These are phyloP conservation scores for Melinaea menophilus DNA, from an alignment of 2,888 invertebrate species.

Conservation along the genomic window DNA sequence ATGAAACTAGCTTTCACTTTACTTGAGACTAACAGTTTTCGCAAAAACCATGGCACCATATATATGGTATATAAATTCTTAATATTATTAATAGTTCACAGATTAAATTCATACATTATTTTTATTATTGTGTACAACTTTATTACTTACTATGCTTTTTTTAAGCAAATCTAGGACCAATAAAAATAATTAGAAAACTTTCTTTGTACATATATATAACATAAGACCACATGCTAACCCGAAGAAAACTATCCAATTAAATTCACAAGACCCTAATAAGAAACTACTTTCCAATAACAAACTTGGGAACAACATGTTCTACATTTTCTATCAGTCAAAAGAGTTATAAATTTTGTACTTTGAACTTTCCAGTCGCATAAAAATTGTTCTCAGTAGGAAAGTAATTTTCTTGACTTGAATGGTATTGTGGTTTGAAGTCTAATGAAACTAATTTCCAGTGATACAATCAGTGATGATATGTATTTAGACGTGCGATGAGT, in stretches of 20 bases:
- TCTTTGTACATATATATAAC: not conserved
- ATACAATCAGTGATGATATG: constrained; percentile 43
- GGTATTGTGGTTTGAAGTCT: constrained; percentile 42
- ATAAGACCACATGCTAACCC: not conserved
- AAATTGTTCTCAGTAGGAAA: constrained; percentile 38
- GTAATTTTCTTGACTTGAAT: constrained; percentile 41
- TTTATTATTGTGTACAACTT: too few species aligned
- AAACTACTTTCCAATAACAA: constrained; percentile 15
- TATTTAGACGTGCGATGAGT: constrained; percentile 29
- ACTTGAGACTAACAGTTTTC: too few species aligned
- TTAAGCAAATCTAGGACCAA: too few species aligned
- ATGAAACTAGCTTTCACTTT: too few species aligned
- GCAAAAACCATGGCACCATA: too few species aligned
- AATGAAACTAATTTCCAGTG: constrained; percentile 58
- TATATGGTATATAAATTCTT: too few species aligned
- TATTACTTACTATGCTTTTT: too few species aligned
- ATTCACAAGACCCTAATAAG: constrained; percentile 9
- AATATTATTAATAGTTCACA: too few species aligned
- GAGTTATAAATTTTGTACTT: constrained; percentile 11
- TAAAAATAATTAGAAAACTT: not conserved
- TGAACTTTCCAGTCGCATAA: constrained; percentile 33
- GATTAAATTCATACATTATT: too few species aligned
- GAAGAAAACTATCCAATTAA: constrained; percentile 9
- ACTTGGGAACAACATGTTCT: constrained; percentile 11
- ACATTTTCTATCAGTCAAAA: constrained; percentile 10